Conservation (phyloP, 2,888 invertebrate species). For the Tribolium freemani region DNA sequence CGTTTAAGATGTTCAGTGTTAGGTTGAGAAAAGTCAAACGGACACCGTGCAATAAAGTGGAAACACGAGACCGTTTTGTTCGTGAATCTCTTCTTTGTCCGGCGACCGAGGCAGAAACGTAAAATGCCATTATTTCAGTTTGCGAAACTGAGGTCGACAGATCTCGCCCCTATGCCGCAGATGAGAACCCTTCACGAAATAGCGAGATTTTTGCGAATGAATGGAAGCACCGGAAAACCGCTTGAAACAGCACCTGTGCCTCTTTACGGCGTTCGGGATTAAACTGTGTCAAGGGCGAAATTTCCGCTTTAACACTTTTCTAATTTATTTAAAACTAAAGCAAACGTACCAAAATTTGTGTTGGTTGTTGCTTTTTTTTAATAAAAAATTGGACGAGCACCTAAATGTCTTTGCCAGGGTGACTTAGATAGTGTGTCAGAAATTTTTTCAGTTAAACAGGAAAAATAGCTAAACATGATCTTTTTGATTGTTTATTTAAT, state of each 20-base stretch:
- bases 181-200: slow-evolving; percentile 25
- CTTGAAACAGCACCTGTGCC: slow-evolving; percentile 20
- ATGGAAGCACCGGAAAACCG: slow-evolving; percentile 22
- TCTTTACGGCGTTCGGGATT: slow-evolving; percentile 1
- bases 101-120: slow-evolving; percentile 35
- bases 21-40: slow-evolving; percentile 32
- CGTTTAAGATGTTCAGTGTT: slow-evolving; percentile 33
- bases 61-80: slow-evolving; percentile 54
- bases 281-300: slow-evolving; percentile 12
- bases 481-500: too few species aligned
- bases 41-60: slow-evolving; percentile 49
- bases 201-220: slow-evolving; percentile 27
- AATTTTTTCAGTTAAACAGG: too few species aligned
- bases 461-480: too few species aligned
- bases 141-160: slow-evolving; percentile 26
- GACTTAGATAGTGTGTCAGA: too few species aligned
- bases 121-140: slow-evolving; percentile 37
- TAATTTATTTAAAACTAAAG: neutral
- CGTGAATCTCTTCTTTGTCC: slow-evolving; percentile 54
- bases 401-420: too few species aligned
- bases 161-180: slow-evolving; percentile 23
- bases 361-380: too few species aligned
- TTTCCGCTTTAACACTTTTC: neutral
- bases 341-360: too few species aligned
- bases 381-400: too few species aligned